A percentile compares a stretch with the other conserved stretches of the same genome.
Evolutionary conservation across 2,113 vertebrate species (phyloP).

Genomic region (Hemiprocne comata): DNA sequence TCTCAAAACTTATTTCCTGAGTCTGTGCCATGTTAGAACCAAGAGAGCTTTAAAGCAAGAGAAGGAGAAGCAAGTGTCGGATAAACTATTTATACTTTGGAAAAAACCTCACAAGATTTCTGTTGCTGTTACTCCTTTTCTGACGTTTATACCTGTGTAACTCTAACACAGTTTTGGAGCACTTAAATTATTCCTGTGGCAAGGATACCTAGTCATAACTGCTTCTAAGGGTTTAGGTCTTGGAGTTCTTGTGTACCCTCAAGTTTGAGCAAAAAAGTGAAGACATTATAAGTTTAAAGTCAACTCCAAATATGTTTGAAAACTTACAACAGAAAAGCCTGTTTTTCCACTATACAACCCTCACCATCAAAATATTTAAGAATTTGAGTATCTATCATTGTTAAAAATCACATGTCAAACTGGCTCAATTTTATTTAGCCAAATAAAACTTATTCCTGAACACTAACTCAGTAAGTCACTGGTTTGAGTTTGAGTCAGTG

Average conservation of each 20-base stretch:
- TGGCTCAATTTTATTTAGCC: not conserved
- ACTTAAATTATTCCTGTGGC: not conserved
- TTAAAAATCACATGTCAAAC: not conserved
- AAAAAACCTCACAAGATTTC: not conserved
- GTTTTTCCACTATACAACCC: not conserved
- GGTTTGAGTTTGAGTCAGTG: not conserved
- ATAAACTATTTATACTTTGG: not conserved
- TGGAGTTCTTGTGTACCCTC: not conserved
- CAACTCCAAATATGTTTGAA: not conserved
- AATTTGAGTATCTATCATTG: not conserved
- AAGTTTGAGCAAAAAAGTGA: not conserved
- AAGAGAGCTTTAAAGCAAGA: not conserved
- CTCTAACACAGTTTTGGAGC: not conserved
- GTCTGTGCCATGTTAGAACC: not conserved
- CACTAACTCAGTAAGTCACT: not conserved
- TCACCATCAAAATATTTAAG: not conserved
- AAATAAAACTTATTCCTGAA: not conserved
- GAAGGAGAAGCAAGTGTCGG: not conserved
- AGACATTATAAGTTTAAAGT: not conserved
- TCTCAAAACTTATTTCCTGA: not conserved
- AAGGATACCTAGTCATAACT: not conserved
- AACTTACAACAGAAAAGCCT: not conserved
- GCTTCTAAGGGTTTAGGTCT: not conserved
- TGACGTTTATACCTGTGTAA: not conserved
- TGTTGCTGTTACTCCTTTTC: not conserved